Evolutionary conservation across 2,113 vertebrate species (phyloP), one percentile per base, ranked within the genome.

Genomic region (Verasper variegatus): DNA sequence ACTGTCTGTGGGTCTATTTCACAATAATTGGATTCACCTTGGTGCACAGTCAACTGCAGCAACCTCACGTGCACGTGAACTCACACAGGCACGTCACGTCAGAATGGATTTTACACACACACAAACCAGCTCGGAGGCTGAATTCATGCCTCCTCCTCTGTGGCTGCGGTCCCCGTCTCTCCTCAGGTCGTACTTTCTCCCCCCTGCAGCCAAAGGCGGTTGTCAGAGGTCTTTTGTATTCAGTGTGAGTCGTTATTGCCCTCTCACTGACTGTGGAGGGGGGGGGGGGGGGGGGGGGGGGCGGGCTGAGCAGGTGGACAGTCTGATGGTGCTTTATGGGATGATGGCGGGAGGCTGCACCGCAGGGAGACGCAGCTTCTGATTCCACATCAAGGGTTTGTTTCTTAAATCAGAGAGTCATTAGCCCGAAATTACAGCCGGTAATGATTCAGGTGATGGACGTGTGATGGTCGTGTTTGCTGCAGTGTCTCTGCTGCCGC

Each of bases 201-300:
- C 82, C 84, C 76, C 18, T 82, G 67, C 76, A 91, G 80, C 84
- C 68, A 62, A 83, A 77, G 74, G 78, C 82, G 26, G 35, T 66
- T 82, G 64, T 83, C 77, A 70, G 76, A 81, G 85, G 76, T 90
- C 76, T 51, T 93, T 90, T 84, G 88, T 90, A 88, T 93, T 89
- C 87, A 82, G 81, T 17, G 26, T 7, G 67, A 76, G 87, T 86
- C 60, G 77, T 84, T 87, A 76, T 74, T 81, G 81, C 78, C 82
- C 80, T 85, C 76, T 86, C 68, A 26, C 67, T 63, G 78, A 17
- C 74, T 78, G 86, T 20, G 66, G 45, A 31, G 6, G 57, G 75
- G 81, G 47, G 78, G 75, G 52, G 6, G 57, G 75, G 81, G 47
- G 78, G 75, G 52, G 54, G 73, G 68, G 12, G 73, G 68, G 12